phyloP scores from a whole-genome alignment of 2,888 invertebrate genomes.

The Drosophila histrio region DNA sequence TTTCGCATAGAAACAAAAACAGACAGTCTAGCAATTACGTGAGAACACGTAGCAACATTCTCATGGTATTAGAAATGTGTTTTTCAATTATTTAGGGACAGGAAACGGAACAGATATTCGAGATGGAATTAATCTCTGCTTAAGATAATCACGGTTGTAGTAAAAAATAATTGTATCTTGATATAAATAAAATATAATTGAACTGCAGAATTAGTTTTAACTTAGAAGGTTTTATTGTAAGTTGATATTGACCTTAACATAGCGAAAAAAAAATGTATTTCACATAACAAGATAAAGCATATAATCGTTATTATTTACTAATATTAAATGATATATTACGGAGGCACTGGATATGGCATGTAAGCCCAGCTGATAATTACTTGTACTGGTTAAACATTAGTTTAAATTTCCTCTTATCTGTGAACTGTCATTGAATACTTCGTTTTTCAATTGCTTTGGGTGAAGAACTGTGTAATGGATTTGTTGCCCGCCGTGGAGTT shows the following conservation, averaged over 20 bases:
- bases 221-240: background rate
- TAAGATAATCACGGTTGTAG: no score
- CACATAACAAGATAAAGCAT: background rate
- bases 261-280: background rate
- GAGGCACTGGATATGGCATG: slow-evolving; percentile 14
- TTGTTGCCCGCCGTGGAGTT: slow-evolving; percentile 47
- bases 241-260: background rate
- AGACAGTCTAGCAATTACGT: background rate
- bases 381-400: background rate
- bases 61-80: background rate
- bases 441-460: slow-evolving; percentile 53
- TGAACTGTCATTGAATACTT: background rate
- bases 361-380: background rate
- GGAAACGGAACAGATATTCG: no score
- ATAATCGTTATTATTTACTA: background rate
- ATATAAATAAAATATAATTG: background rate
- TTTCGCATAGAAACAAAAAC: background rate
- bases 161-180: no score
- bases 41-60: background rate
- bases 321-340: background rate
- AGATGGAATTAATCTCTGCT: no score
- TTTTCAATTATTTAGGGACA: no score
- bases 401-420: background rate
- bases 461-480: slow-evolving; percentile 75
- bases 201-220: background rate